Conservation (phyloP, 2,113 vertebrate species). For the Petrocephalus zakoni region DNA sequence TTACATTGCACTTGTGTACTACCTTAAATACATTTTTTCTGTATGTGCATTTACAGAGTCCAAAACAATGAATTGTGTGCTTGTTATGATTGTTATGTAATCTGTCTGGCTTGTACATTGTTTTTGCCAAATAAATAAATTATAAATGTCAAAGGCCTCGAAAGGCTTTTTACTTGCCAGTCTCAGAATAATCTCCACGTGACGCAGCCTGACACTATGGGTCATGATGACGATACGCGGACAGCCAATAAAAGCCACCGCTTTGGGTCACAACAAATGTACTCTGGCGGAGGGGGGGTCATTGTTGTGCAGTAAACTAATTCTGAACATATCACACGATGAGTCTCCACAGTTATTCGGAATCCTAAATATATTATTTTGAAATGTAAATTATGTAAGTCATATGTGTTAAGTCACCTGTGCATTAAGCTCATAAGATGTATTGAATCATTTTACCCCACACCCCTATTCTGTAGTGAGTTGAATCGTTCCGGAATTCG, state of each 20-base stretch:
- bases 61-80: too few relatives aligned
- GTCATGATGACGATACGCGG: neutral
- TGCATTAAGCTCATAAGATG: neutral
- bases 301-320: neutral
- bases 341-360: neutral
- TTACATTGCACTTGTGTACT: too few relatives aligned
- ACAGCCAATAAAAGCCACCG: neutral
- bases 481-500: neutral
- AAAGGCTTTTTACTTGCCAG: neutral
- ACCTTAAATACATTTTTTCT: too few relatives aligned
- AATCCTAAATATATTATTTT: neutral
- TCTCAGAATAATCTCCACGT: too few relatives aligned
- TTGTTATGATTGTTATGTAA: too few relatives aligned
- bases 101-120: too few relatives aligned
- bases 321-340: neutral
- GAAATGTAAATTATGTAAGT: neutral
- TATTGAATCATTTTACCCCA: neutral
- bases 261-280: neutral
- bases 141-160: neutral
- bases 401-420: neutral
- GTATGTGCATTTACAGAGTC: too few relatives aligned
- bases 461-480: slow-evolving; percentile 2
- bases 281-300: neutral
- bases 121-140: too few relatives aligned
- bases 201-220: neutral